Percentiles rank a stretch among this genome's conserved stretches.
Conservation (phyloP, 2,113 vertebrate species). For the Tyrannus savana region DNA sequence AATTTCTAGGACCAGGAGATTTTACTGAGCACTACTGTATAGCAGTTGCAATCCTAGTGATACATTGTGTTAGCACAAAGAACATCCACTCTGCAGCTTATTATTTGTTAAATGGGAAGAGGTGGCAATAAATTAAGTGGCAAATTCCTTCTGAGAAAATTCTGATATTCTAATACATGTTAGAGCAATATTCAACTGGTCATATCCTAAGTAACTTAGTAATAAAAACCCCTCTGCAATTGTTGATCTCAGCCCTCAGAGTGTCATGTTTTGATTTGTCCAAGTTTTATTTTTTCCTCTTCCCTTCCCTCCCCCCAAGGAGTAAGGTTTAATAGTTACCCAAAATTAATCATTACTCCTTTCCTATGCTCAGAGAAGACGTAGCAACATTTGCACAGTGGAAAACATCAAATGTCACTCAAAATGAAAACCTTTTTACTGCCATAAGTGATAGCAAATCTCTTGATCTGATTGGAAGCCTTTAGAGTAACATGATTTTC, state of each 20-base stretch:
- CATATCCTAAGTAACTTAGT: background rate
- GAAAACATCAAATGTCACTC: constrained; percentile 51
- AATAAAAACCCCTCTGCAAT: background rate
- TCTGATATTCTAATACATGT: background rate
- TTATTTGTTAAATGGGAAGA: background rate
- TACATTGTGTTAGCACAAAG: background rate
- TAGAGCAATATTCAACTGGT: background rate
- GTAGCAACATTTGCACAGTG: constrained; percentile 18
- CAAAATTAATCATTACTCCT: constrained; percentile 9
- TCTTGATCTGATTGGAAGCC: constrained; percentile 40
- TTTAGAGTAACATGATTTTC: constrained; percentile 56
- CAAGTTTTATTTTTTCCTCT: background rate
- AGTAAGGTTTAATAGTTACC: background rate
- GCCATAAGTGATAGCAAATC: constrained; percentile 43
- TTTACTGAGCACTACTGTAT: background rate
- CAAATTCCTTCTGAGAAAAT: background rate
- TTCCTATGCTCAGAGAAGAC: constrained; percentile 19
- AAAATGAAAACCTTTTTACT: constrained; percentile 56
- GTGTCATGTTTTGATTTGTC: background rate
- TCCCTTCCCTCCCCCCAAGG: background rate
- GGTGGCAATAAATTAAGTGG: background rate
- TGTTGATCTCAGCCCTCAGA: background rate
- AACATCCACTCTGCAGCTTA: background rate
- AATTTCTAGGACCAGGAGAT: background rate
- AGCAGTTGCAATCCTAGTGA: background rate